Conservation (phyloP, 2,113 vertebrate species). For the Coryphaenoides rupestris region DNA sequence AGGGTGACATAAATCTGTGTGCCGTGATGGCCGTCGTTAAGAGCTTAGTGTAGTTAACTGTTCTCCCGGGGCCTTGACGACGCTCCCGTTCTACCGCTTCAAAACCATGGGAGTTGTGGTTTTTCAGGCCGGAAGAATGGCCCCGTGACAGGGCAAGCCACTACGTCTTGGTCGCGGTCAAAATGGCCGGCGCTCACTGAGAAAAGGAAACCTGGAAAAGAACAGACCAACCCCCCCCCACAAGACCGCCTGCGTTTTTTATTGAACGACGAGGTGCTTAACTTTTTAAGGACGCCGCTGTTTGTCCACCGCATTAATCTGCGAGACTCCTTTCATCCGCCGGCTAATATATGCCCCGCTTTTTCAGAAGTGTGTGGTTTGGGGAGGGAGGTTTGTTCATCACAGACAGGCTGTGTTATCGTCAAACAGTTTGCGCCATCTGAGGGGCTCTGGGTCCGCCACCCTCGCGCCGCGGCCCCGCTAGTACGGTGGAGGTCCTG, state of each 20-base stretch:
- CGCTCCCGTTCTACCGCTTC: constrained; percentile 32
- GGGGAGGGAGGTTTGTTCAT: constrained; percentile 12
- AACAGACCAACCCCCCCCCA: constrained; percentile 39
- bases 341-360: constrained; percentile 18
- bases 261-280: constrained; percentile 16
- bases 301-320: constrained; percentile 38
- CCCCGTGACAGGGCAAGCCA: constrained; percentile 33
- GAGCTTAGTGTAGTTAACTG: constrained; percentile 51
- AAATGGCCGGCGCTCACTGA: constrained; percentile 10
- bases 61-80: constrained; percentile 34
- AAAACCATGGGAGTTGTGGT: constrained; percentile 35
- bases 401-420: constrained; percentile 25
- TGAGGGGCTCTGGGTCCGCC: too few relatives aligned
- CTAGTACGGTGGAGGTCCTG: too few relatives aligned
- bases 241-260: constrained; percentile 19
- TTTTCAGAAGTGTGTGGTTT: neutral
- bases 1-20: constrained; percentile 43
- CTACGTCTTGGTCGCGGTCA: constrained; percentile 24
- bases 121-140: constrained; percentile 31
- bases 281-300: constrained; percentile 16
- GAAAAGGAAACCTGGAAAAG: constrained; percentile 12
- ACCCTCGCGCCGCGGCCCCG: too few relatives aligned
- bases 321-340: constrained; percentile 27
- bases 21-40: constrained; percentile 30
- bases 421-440: constrained; percentile 8